These are phyloP conservation scores for Archivesica marissinica DNA, from an alignment of 1,140 invertebrate species.

Conservation along the genomic window DNA sequence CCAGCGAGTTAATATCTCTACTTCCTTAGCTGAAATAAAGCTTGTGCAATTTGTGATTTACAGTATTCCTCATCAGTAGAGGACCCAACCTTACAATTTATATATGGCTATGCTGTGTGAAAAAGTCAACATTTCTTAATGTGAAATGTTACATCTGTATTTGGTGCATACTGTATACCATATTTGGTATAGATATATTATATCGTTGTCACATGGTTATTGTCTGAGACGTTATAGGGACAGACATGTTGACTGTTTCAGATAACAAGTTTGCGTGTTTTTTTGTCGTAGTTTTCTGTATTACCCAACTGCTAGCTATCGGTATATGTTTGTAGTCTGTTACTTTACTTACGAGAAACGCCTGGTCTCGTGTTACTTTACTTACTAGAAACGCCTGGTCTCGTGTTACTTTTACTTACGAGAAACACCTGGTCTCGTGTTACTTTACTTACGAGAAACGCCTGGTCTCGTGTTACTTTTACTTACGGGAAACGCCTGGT, in stretches of 20 bases:
- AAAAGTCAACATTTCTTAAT: conserved; percentile 4
- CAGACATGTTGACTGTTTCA: conserved; percentile 17
- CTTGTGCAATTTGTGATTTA: too few species aligned
- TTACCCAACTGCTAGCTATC: conserved; percentile 30
- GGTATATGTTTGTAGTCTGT: conserved; percentile 42
- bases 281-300: conserved; percentile 47
- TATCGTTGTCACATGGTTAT: not conserved
- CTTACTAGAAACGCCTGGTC: not conserved
- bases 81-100: conserved; percentile 26
- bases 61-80: not conserved
- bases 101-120: not conserved
- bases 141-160: not conserved
- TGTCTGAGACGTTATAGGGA: not conserved
- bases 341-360: not conserved
- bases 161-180: conserved; percentile 31
- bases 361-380: not conserved
- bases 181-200: not conserved
- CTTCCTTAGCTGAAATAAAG: too few species aligned
- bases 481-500: not conserved
- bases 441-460: not conserved
- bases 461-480: not conserved
- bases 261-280: conserved; percentile 16
- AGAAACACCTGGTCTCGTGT: not conserved
- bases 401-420: not conserved
- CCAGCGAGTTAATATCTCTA: too few species aligned